Evolutionary conservation across 1,140 invertebrate genomes (phyloP), one percentile per base, ranked within the genome.

Genomic region (Orius laevigatus): DNA sequence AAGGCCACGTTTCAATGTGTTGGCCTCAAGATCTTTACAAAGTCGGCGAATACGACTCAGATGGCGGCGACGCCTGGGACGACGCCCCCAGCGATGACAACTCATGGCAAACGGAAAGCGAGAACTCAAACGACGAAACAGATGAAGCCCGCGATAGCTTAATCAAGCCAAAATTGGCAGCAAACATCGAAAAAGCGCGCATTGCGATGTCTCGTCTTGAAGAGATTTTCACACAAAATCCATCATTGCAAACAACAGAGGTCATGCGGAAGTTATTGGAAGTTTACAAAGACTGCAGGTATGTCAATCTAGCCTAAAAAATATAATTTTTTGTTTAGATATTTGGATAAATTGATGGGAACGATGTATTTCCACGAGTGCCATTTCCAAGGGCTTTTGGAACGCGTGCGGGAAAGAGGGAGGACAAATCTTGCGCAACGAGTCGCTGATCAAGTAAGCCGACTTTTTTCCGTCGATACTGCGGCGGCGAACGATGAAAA

Each of bases 1-100:
- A 87, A 60, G 81, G 81, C 4, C 78, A 78, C 47, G 74, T 76
- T 1, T 87, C 84, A 42, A 79, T 83, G 67, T 92, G 86, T 60
- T 93, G 86, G 79, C 91, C 91, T 0, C 88, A 94, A 59, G 87
- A 83, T 60, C 60, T 83, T 5, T 81, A 77, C 54, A 71, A 83
- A 63, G 75, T 83, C 15, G 76, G 78, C 11, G 78, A 84, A 53
- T 81, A 84, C 60, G 80, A 85, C 58, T 78, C 47, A 74, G 83
- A 86, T 43, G 81, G 84, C 49, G 78, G 79, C 33, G 80, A 81
- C 62, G 60, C 82, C 10, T 85, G 76, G 79, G 79, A 78, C 49
- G 51, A 53, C 39, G 34, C 16, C 14, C 48, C 51, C 1, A 48
- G 46, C 14, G 51, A 53, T 20, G 79, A 78, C n/a, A 76, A 53